Percentiles rank a stretch among this genome's conserved stretches.
Conservation (phyloP, 2,113 vertebrate genomes). For the Laticauda colubrina region DNA sequence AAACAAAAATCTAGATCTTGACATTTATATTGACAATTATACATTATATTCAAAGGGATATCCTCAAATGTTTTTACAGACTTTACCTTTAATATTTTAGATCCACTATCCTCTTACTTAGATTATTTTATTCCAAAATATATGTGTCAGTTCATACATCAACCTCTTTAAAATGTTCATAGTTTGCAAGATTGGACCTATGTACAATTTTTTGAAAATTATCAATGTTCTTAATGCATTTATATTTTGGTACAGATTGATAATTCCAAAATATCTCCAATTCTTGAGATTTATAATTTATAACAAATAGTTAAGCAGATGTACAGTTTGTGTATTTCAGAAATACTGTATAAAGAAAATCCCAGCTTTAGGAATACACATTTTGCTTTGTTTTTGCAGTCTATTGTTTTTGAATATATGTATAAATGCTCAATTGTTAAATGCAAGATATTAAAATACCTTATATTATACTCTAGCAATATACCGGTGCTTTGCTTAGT, state of each 20-base stretch:
- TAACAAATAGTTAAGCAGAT: neutral
- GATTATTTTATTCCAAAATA: constrained; percentile 2
- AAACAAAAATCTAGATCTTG: neutral
- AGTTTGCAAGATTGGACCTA: neutral
- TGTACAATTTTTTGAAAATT: neutral
- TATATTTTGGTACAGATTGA: neutral
- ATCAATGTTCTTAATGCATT: neutral
- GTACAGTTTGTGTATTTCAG: neutral
- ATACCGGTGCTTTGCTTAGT: no score
- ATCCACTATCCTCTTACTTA: neutral
- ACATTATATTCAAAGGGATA: neutral
- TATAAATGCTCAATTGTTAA: neutral
- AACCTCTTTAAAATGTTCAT: neutral
- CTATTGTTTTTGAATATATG: neutral
- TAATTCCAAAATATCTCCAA: neutral
- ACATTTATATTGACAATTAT: neutral
- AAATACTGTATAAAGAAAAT: neutral
- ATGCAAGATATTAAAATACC: neutral
- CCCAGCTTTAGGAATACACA: neutral
- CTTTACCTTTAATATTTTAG: neutral
- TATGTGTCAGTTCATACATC: neutral
- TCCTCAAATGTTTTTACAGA: neutral
- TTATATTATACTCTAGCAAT: neutral
- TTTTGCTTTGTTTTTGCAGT: neutral
- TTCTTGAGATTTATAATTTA: neutral